Evolutionary conservation across 2,888 invertebrate genomes (phyloP), one percentile per base, ranked within the genome.

Genomic region (Clistopyga incitator): DNA sequence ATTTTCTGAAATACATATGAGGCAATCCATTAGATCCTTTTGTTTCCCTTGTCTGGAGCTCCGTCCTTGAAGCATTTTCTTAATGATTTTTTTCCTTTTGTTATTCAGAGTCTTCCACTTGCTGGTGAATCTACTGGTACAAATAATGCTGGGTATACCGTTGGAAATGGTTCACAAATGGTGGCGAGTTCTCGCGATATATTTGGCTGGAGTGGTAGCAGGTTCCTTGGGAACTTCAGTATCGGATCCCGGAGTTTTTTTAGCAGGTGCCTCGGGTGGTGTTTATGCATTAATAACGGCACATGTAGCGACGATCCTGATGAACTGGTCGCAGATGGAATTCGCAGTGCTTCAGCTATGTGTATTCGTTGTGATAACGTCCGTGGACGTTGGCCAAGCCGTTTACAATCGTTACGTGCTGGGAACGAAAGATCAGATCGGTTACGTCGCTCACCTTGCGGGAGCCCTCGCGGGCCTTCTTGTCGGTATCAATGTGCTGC

Each of bases 241-340:
- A 13, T 95, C 96, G 0, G 97, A 97, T 93, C 97, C 98, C 0
- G 93, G 93, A 52, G 97, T 98, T 20, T 97, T 95, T 90, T 94
- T 99, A 70, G 98, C 98, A 0, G 99, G 99, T 0, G 99, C 99
- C 10, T 98, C 98, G 42, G 99, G 98, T 0, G 99, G 99, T 0
- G 98, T 98, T 6, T 99, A 99, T 91, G 98, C 99, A 0, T 93
- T 99, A 13, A 97, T 99, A 65, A 97, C 98, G 0, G 99, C 98
- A 0, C 99, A 99, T 91, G 95, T 99, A 72, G 97, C 98, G 2
- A 98, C 98, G 50, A 97, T 99, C 79, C 95, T 98, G 75, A 96
- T 98, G 96, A 99, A 99, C 93, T 99, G 98, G 98, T 95, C 95
- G 18, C 98, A 99, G 94, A 99, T 99, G 99, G 97, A 98, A 90